Conservation (phyloP, 2,113 vertebrate genomes). For the Phocoena phocoena region DNA sequence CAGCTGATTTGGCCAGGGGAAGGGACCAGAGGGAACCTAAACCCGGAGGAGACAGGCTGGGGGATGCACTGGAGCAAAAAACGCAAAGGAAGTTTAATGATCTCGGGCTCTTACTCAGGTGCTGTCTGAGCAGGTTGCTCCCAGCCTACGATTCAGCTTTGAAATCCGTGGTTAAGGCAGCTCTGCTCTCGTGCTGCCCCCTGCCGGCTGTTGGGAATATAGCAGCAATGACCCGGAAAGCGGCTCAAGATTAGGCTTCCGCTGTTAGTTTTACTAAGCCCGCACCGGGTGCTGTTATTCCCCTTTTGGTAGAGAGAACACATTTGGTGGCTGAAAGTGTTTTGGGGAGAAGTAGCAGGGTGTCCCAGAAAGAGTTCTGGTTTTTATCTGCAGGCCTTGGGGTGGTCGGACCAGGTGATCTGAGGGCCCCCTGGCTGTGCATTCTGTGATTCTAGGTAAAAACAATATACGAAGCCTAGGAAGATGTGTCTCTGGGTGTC, state of each 20-base stretch:
- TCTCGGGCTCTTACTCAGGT: background rate
- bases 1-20: background rate
- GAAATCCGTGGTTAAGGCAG: background rate
- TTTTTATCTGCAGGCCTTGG: background rate
- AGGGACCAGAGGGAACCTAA: background rate
- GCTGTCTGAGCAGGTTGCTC: background rate
- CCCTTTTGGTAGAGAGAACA: background rate
- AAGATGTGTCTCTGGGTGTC: background rate
- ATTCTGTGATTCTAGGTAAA: background rate
- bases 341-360: background rate
- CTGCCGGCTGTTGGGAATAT: background rate
- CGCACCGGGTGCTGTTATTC: background rate
- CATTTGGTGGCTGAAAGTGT: background rate
- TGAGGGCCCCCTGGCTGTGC: background rate
- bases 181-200: constrained; percentile 41
- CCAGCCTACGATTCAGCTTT: background rate
- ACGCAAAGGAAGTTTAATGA: background rate
- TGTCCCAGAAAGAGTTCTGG: background rate
- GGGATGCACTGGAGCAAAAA: background rate
- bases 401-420: background rate
- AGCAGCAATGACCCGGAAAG: background rate
- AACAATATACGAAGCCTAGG: background rate
- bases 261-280: background rate
- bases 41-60: background rate
- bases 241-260: background rate